phyloP scores from a whole-genome alignment of 2,113 vertebrate genomes.

The Ctenodactylus gundi region DNA sequence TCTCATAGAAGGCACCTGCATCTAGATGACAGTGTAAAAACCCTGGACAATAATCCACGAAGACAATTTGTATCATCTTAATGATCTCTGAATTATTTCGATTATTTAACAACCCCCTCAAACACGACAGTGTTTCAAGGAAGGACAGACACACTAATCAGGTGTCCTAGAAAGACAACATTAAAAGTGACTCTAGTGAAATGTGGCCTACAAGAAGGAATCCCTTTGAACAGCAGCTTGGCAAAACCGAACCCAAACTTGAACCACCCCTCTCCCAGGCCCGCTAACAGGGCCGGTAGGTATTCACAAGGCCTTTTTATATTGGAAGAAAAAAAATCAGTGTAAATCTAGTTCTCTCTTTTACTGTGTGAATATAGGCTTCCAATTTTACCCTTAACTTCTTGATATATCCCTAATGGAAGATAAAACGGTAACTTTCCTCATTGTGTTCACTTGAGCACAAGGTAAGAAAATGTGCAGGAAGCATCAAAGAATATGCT shows the following conservation, averaged over 20 bases:
- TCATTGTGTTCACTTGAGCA: background rate
- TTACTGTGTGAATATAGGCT: background rate
- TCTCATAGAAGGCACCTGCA: background rate
- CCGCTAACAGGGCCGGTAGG: too few species aligned
- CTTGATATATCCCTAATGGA: background rate
- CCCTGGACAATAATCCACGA: background rate
- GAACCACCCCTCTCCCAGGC: too few species aligned
- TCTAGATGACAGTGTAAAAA: background rate
- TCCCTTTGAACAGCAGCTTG: background rate
- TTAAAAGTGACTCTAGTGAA: constrained; percentile 9
- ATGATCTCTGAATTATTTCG: constrained; percentile 62
- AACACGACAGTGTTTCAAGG: constrained; percentile 54
- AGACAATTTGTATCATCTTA: constrained; percentile 57
- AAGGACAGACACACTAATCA: constrained; percentile 14
- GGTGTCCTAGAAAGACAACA: background rate
- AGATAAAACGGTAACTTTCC: constrained; percentile 25
- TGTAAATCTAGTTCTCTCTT: background rate
- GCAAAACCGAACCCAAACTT: background rate
- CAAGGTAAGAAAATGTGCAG: background rate
- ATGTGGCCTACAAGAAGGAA: constrained; percentile 16
- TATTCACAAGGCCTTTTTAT: too few species aligned
- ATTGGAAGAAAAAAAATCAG: background rate
- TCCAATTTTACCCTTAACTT: background rate
- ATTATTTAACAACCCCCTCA: constrained; percentile 57
- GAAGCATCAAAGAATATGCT: constrained; percentile 29